Conservation (phyloP, 2,113 vertebrate genomes). For the Rhagologus leucostigma region DNA sequence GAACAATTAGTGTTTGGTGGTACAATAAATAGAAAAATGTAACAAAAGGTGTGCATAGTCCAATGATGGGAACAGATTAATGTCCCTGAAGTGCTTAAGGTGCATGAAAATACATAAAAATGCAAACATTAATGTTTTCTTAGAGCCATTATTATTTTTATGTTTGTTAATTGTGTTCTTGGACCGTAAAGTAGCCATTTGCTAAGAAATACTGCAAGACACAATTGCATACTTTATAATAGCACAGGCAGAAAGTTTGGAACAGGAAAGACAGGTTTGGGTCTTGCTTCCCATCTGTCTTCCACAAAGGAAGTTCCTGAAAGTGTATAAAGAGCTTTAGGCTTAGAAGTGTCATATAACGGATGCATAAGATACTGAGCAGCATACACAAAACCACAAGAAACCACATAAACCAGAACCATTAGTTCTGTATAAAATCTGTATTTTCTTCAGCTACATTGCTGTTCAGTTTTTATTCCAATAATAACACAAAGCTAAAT, state of each 20-base stretch:
- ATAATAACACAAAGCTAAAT: conserved; percentile 30
- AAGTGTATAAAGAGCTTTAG: background rate
- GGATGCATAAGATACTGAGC: background rate
- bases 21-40: background rate
- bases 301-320: background rate
- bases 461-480: background rate
- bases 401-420: conserved; percentile 45
- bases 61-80: background rate
- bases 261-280: background rate
- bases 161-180: background rate
- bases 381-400: conserved; percentile 50
- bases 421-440: background rate
- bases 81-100: background rate
- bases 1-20: background rate
- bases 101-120: background rate
- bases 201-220: background rate
- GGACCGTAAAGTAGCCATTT: background rate
- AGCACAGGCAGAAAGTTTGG: background rate
- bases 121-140: background rate
- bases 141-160: background rate
- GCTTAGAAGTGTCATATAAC: background rate
- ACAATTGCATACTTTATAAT: background rate
- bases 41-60: background rate
- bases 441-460: conserved; percentile 50
- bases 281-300: background rate